phyloP scores from a whole-genome alignment of 2,113 vertebrate species.

The Ancistrus triradiatus region DNA sequence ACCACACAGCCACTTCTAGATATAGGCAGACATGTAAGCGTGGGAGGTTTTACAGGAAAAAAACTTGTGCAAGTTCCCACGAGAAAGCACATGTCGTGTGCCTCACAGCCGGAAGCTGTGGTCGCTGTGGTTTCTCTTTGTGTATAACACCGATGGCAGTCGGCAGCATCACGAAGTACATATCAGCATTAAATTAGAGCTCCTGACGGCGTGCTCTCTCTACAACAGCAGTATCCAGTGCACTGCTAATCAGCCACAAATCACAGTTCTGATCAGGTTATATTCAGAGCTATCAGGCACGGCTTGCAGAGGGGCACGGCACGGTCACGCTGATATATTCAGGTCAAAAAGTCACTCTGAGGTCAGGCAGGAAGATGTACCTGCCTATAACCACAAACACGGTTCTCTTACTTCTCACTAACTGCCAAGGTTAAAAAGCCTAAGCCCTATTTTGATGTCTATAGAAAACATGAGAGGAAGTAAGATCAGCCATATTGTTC shows the following conservation, averaged over 20 bases:
- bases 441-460: background rate
- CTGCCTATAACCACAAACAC: slow-evolving; percentile 4
- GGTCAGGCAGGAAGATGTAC: background rate
- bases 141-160: slow-evolving; percentile 20
- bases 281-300: too few species aligned
- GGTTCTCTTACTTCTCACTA: background rate
- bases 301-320: slow-evolving; percentile 12
- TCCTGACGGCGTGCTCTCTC: too few species aligned
- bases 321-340: background rate
- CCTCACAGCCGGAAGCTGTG: slow-evolving; percentile 77
- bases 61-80: slow-evolving; percentile 75
- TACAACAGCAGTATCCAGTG: too few species aligned
- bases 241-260: too few species aligned
- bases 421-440: background rate
- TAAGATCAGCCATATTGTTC: too few species aligned
- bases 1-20: background rate
- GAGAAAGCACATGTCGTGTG: slow-evolving; percentile 72
- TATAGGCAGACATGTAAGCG: slow-evolving; percentile 15
- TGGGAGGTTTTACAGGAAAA: slow-evolving; percentile 54
- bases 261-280: too few species aligned
- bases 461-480: background rate
- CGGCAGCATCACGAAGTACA: background rate
- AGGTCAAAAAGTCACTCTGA: slow-evolving; percentile 25
- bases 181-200: too few species aligned
- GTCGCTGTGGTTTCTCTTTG: slow-evolving; percentile 59